These are phyloP conservation scores for Saimiri boliviensis DNA, from an alignment of 2,113 vertebrate species.

Conservation along the genomic window DNA sequence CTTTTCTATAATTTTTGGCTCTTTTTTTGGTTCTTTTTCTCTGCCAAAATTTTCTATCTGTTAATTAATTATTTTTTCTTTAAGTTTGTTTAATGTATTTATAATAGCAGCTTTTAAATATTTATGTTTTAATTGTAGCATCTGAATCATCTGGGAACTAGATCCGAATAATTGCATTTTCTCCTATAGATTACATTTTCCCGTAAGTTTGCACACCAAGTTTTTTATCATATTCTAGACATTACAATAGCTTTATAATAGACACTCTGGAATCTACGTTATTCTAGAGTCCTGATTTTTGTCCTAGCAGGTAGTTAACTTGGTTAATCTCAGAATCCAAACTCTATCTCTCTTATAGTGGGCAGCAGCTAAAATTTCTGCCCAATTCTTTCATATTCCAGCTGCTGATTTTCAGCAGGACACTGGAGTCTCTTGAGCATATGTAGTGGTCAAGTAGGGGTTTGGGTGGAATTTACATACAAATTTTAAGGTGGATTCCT, in stretches of 20 bases:
- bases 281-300: background rate
- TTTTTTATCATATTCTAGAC: background rate
- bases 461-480: background rate
- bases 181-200: background rate
- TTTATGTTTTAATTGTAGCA: background rate
- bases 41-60: background rate
- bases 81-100: background rate
- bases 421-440: background rate
- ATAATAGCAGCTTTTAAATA: background rate
- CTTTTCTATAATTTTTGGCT: background rate
- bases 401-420: background rate
- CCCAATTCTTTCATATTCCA: background rate
- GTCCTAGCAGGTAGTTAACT: background rate
- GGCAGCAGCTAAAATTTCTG: background rate
- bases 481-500: background rate
- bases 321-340: background rate
- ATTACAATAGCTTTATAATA: background rate
- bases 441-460: background rate
- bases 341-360: background rate
- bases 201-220: background rate
- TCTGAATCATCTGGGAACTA: background rate
- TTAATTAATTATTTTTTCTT: background rate
- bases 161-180: background rate
- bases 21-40: background rate
- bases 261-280: background rate